Evolutionary conservation across 2,797 vertebrate species (phyloP).

Genomic region (Fringilla coelebs): DNA sequence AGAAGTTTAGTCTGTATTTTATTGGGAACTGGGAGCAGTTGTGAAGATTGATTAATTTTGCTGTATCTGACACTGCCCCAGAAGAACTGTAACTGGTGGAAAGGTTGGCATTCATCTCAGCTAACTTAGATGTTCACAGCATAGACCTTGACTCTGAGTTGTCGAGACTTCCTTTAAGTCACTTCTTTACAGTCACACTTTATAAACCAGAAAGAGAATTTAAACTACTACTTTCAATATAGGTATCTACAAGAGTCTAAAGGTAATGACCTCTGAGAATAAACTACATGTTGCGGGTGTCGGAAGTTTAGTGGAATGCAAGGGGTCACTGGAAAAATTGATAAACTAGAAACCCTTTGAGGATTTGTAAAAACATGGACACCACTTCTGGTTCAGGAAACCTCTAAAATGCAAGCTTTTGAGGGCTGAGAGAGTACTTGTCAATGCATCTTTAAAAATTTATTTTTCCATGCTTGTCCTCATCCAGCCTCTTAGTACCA

Average conservation of each 20-base stretch:
- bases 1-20: constrained; percentile 1
- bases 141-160: neutral
- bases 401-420: neutral
- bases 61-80: neutral
- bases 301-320: neutral
- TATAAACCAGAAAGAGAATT: constrained; percentile 4
- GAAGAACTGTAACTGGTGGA: neutral
- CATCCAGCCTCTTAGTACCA: neutral
- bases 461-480: neutral
- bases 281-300: neutral
- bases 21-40: neutral
- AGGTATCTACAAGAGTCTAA: neutral
- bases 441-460: neutral
- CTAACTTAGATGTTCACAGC: neutral
- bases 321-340: neutral
- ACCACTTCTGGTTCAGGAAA: neutral
- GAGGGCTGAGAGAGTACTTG: neutral
- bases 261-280: neutral
- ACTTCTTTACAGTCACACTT: neutral
- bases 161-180: neutral
- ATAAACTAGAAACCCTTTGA: neutral
- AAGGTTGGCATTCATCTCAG: constrained; percentile 7
- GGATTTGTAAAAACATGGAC: neutral
- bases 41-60: constrained; percentile 26
- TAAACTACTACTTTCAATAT: neutral